Evolutionary conservation across 1,140 invertebrate species (phyloP).

Genomic region (roundworm (Caenorhabditis elegans)): DNA sequence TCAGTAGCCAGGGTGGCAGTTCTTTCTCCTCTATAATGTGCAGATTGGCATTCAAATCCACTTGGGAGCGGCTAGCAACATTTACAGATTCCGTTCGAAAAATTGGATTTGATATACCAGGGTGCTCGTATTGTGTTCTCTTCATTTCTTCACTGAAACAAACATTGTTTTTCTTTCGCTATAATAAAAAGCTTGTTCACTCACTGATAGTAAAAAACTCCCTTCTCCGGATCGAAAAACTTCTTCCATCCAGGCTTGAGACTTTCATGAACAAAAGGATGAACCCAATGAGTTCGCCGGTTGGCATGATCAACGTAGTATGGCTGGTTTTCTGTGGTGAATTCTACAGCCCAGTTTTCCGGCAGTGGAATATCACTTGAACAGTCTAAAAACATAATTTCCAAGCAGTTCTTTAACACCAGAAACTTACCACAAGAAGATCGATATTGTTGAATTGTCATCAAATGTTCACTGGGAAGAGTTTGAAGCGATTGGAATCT

Average conservation of each 20-base stretch:
- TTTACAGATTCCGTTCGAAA: conserved; percentile 13
- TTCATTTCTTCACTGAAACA: conserved; percentile 5
- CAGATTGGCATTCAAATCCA: neutral
- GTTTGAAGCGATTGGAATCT: conserved; percentile 12
- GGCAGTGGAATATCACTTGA: neutral
- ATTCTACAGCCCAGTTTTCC: neutral
- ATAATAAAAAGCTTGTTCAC: neutral
- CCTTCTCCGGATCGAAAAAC: conserved; percentile 3
- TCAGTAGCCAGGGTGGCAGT: neutral
- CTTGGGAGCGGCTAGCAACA: neutral
- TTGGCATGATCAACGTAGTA: conserved; percentile 1
- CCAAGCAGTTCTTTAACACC: too few relatives aligned
- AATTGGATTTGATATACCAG: neutral
- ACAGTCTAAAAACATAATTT: neutral
- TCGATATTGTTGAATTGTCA: conserved; percentile 11
- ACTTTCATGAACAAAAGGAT: neutral
- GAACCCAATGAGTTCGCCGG: conserved; percentile 3
- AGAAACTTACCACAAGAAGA: neutral
- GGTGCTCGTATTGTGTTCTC: neutral
- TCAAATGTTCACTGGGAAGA: neutral
- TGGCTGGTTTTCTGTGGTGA: conserved; percentile 1
- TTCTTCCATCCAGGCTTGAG: conserved; percentile 15
- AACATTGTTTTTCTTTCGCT: neutral
- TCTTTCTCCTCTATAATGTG: conserved; percentile 9
- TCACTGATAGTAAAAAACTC: neutral